These are phyloP conservation scores for Macroramphosus scolopax DNA, from an alignment of 2,797 vertebrate genomes.

Conservation along the genomic window DNA sequence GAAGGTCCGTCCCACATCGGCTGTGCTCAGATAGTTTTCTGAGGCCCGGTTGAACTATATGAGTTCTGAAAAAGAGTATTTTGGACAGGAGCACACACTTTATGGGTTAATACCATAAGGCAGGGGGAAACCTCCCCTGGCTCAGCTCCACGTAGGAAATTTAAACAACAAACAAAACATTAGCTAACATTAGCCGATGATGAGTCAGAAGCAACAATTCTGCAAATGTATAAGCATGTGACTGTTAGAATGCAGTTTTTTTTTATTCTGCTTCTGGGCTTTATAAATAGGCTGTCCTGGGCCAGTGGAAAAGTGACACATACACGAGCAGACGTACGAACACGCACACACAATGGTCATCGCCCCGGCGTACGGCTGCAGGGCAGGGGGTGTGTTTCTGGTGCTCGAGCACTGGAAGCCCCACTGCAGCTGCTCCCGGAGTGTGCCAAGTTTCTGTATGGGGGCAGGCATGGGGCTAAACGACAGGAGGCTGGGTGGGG, in stretches of 20 bases:
- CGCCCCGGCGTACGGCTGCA: constrained; percentile 63
- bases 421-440: constrained; percentile 79
- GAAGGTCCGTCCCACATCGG: no score
- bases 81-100: constrained; percentile 26
- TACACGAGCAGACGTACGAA: constrained; percentile 4
- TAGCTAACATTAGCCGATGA: constrained; percentile 62
- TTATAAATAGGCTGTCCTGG: constrained; percentile 49
- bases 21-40: no score
- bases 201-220: constrained; percentile 58
- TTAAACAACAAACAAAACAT: constrained; percentile 72
- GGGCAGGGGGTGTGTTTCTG: constrained; percentile 68
- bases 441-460: constrained; percentile 80
- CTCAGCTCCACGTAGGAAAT: constrained; percentile 66
- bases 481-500: constrained; percentile 59
- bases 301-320: constrained; percentile 54
- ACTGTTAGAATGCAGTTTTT: constrained; percentile 20
- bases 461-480: constrained; percentile 64
- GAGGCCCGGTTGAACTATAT: no score
- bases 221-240: constrained; percentile 37
- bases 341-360: constrained; percentile 58
- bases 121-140: constrained; percentile 49
- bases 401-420: constrained; percentile 64
- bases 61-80: no score
- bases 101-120: constrained; percentile 48
- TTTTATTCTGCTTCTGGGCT: constrained; percentile 15